Evolutionary conservation across 2,888 invertebrate genomes (phyloP).

Genomic region (Cataglyphis cursor): DNA sequence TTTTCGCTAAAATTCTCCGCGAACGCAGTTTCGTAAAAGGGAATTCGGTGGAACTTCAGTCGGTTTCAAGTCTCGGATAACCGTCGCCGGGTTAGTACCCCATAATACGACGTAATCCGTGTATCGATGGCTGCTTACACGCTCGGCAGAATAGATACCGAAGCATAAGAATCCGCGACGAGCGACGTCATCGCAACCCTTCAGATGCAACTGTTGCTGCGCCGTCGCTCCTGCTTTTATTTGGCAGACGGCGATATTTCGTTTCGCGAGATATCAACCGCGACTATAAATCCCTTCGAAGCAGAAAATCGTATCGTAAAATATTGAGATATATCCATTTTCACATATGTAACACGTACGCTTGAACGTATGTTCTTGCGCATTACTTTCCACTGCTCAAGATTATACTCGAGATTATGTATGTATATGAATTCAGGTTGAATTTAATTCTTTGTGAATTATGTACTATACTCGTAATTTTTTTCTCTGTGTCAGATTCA

Average conservation of each 20-base stretch:
- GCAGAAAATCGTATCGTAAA: constrained; percentile 48
- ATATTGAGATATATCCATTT: constrained; percentile 37
- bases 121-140: constrained; percentile 36
- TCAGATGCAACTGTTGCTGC: constrained; percentile 54
- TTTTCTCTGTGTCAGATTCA: neutral
- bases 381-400: constrained; percentile 10
- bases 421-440: neutral
- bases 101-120: constrained; percentile 25
- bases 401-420: constrained; percentile 13
- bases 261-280: constrained; percentile 38
- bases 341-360: neutral
- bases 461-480: neutral
- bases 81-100: neutral
- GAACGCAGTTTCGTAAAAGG: constrained; percentile 10
- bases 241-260: constrained; percentile 47
- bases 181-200: neutral
- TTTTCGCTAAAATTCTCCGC: neutral
- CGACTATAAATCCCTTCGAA: constrained; percentile 42
- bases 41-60: neutral
- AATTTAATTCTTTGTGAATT: neutral
- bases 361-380: constrained; percentile 9
- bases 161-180: constrained; percentile 21
- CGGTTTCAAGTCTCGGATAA: neutral
- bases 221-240: constrained; percentile 25
- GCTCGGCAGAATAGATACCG: neutral